Evolutionary conservation across 2,113 vertebrate genomes (phyloP), one percentile per base, ranked within the genome.

Genomic region (Strix aluco): DNA sequence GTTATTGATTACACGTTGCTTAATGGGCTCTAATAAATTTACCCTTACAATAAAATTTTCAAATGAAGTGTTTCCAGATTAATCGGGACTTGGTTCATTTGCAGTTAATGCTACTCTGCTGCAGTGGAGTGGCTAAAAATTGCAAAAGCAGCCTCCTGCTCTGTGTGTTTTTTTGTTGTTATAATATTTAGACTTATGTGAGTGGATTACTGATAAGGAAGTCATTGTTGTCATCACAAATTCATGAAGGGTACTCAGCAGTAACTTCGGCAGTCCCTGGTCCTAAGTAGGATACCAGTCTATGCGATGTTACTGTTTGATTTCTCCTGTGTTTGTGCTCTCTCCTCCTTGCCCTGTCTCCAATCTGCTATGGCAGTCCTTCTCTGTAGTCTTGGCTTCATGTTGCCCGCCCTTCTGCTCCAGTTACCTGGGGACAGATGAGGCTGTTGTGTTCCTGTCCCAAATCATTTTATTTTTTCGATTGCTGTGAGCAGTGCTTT

Each of bases 1-100:
- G 52, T 49, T 94, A 96, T 91, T 94, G 95, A 94, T 96, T 92
- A 34, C 72, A 3, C 71, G 83, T 86, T 96, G 61, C 75, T 84
- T 86, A 84, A 93, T 79, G 79, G 72, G 20, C 51, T 85, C 38
- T 54, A 83, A 84, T 75, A 96, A 81, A 92, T 94, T 84, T 66
- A 57, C 42, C 55, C 57, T 87, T 81, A 42, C 16, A 89, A 59
- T 51, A 74, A 90, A 67, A 70, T 78, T 86, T 95, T 78, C 29
- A 82, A 67, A 29, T 77, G 27, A 74, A 84, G 26, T n/a, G 32
- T 86, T 95, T 83, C 79, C 59, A 79, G 79, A 47, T 71, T n/a
- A 73, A 70, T 44, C 6, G 2, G 12, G 34, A 7, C 8, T 89
- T 36, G 29, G 52, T 52, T 88, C 65, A 34, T 74, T 65, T 84